These are phyloP conservation scores for Octopus sinensis DNA, from an alignment of 1,140 invertebrate species.

Conservation along the genomic window DNA sequence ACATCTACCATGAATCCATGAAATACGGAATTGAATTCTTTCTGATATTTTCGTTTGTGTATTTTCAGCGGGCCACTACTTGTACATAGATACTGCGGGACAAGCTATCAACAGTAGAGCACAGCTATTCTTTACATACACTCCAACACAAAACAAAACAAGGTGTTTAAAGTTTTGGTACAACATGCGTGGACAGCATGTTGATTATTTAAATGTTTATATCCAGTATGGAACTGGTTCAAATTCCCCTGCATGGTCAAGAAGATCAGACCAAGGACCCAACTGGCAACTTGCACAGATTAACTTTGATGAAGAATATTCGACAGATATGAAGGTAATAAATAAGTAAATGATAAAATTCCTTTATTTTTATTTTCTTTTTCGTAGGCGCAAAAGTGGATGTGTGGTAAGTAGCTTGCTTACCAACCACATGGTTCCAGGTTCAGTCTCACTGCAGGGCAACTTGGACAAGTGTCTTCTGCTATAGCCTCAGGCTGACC, in stretches of 20 bases:
- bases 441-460: too few species aligned
- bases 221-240: conserved; percentile 28
- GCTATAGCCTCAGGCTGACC: too few species aligned
- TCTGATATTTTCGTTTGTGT: background rate
- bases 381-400: too few species aligned
- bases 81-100: conserved; percentile 70
- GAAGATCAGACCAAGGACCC: conserved; percentile 40
- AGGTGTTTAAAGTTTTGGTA: conserved; percentile 49
- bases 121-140: conserved; percentile 63
- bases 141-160: conserved; percentile 49
- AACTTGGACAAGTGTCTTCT: too few species aligned
- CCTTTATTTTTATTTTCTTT: too few species aligned
- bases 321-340: too few species aligned
- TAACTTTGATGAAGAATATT: background rate
- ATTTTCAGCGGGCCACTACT: conserved; percentile 65
- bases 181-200: conserved; percentile 43
- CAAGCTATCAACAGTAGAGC: conserved; percentile 66
- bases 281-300: conserved; percentile 42
- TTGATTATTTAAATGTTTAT: conserved; percentile 48
- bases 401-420: too few species aligned
- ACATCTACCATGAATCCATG: background rate
- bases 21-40: background rate
- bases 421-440: too few species aligned
- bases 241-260: conserved; percentile 39
- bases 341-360: too few species aligned